Evolutionary conservation across 2,888 invertebrate species (phyloP).

Genomic region (Ashinkailepas kermadecensis): DNA sequence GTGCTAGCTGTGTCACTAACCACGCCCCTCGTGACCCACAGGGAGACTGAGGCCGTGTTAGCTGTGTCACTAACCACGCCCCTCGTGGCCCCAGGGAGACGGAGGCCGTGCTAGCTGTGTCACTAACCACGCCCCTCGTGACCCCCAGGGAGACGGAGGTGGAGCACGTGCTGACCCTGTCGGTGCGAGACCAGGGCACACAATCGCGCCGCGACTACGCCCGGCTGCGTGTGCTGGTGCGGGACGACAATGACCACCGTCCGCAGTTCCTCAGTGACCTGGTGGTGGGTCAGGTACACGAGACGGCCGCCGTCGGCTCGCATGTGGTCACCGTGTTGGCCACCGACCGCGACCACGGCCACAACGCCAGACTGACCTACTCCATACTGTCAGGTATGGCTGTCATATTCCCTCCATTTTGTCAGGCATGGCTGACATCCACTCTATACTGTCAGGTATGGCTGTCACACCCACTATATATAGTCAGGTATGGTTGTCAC

Average conservation of each 20-base stretch:
- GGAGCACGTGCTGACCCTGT: constrained; percentile 75
- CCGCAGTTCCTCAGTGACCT: constrained; percentile 78
- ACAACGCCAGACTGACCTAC: constrained; percentile 70
- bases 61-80: constrained; percentile 56
- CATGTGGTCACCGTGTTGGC: constrained; percentile 66
- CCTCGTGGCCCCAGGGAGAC: constrained; percentile 28
- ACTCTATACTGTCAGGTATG: too few relatives aligned
- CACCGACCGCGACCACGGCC: constrained; percentile 72
- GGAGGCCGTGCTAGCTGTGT: constrained; percentile 62
- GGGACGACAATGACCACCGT: constrained; percentile 83
- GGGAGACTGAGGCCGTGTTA: constrained; percentile 48
- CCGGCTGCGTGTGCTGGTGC: constrained; percentile 67
- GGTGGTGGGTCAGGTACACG: constrained; percentile 58
- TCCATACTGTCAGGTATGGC: constrained; percentile 65
- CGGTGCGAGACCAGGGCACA: constrained; percentile 83
- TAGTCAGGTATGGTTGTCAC: too few relatives aligned
- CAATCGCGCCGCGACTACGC: constrained; percentile 65
- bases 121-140: constrained; percentile 38
- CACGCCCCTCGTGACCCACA: background rate
- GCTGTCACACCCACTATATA: too few relatives aligned
- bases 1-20: constrained; percentile 65
- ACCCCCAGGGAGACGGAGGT: constrained; percentile 31
- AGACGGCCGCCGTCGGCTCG: constrained; percentile 65
- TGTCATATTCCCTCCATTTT: too few relatives aligned
- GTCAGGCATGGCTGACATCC: too few relatives aligned